Evolutionary conservation across 2,797 vertebrate genomes (phyloP).

Genomic region (Sebastes melanostomus): DNA sequence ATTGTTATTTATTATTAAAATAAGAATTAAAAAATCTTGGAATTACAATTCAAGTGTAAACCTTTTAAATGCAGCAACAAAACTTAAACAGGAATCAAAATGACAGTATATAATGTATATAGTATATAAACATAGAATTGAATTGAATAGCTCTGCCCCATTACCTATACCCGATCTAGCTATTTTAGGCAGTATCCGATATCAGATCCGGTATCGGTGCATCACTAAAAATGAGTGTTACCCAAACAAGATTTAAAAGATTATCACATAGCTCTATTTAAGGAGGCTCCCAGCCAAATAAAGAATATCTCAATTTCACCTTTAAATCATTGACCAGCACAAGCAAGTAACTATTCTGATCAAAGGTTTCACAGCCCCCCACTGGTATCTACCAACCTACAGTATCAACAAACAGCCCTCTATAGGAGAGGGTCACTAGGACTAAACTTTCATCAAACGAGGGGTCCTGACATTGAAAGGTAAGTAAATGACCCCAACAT

Average conservation of each 20-base stretch:
- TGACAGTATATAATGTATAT: too few relatives aligned
- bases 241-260: background rate
- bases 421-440: background rate
- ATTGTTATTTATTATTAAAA: too few relatives aligned
- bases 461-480: background rate
- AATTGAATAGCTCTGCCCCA: too few relatives aligned
- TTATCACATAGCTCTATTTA: background rate
- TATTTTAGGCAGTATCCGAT: too few relatives aligned
- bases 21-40: too few relatives aligned
- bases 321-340: background rate
- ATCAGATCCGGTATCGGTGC: too few relatives aligned
- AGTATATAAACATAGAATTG: too few relatives aligned
- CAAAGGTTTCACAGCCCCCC: background rate
- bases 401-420: slow-evolving; percentile 3
- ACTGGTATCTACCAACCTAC: background rate
- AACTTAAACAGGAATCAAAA: too few relatives aligned
- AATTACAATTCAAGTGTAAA: too few relatives aligned
- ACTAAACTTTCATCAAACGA: background rate
- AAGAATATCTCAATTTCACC: background rate
- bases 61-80: too few relatives aligned
- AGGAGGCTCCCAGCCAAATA: background rate
- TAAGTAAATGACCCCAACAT: background rate
- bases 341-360: background rate
- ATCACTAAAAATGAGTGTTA: background rate
- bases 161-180: too few relatives aligned